Base-by-base conservation (phyloP, 2,888 invertebrate genomes). In the Lomographa bimaculata region DNA sequence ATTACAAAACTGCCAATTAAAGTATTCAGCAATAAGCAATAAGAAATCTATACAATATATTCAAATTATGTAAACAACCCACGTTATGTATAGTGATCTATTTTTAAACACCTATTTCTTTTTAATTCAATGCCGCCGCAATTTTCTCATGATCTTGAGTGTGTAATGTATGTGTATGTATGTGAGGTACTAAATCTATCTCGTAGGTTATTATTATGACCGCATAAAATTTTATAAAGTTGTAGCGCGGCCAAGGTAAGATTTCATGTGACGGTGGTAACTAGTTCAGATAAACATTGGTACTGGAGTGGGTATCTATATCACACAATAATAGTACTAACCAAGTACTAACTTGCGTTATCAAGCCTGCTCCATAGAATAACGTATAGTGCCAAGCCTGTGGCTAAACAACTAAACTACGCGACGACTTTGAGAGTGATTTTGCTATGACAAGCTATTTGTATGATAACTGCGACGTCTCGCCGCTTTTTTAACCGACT, bases 61-160 rank as follows among this genome's bases (percentile, higher is more conserved):
- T 11, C 20, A 26, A 30, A 42, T 42, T 42, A 41, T 40, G 19
- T 40, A 40, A 28, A 40, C 34, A 20, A 34, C 7, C 6, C 11
- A 9, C 26, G 25, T 12, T 28, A 19, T 5, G 6, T 21, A 21
- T 20, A 20, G 32, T 48, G 44, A 46, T 46, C 53, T 53, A 37
- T 57, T 55, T 57, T 50, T 11, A 19, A 24, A 11, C n/a, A n/a
- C n/a, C n/a, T n/a, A n/a, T n/a, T n/a, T n/a, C n/a, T n/a, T n/a
- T n/a, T n/a, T 6, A 26, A 12, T 6, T 16, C 27, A 33, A 39
- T 33, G 19, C 39, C 39, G 47, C 27, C 27, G 10, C 20, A 24
- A 36, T 46, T 45, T 57, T 57, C 51, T 50, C 46, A 54, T 55
- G 50, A 17, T 57, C 52, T 50, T 58, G 46, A 50, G 14, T 58